Percentiles rank a stretch among this genome's conserved stretches.
phyloP scores from a whole-genome alignment of 2,888 invertebrate species.

The Scelioninae gen. 1 region DNA sequence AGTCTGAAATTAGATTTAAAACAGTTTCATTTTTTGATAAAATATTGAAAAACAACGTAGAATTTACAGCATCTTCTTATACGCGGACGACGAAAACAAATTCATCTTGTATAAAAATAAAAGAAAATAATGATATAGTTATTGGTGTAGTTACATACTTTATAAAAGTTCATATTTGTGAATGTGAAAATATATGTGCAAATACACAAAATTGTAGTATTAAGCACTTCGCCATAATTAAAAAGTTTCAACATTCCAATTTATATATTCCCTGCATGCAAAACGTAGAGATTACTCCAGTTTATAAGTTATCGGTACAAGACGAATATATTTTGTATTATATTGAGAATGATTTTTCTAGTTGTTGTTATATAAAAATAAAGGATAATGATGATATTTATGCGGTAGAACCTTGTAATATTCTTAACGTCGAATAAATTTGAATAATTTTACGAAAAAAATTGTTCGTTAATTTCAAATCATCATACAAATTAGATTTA shows the following conservation, averaged over 20 bases:
- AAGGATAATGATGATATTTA: not conserved
- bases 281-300: no score
- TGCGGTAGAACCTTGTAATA: constrained; percentile 3
- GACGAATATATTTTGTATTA: not conserved
- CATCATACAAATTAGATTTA: no score
- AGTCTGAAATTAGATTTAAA: not conserved
- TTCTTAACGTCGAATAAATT: no score
- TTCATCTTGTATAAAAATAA: constrained; percentile 6
- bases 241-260: no score
- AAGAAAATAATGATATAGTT: not conserved
- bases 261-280: no score
- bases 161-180: not conserved
- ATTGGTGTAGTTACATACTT: not conserved
- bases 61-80: not conserved
- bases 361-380: constrained; percentile 9
- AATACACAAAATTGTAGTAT: no score
- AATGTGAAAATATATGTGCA: no score
- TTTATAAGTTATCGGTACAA: no score
- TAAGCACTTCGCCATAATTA: no score
- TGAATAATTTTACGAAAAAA: no score
- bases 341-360: constrained; percentile 1
- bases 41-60: not conserved
- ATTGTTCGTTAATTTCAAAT: no score
- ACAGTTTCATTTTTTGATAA: not conserved
- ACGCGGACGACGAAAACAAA: not conserved